Conservation (phyloP, 1,140 invertebrate species). For the Odontomachus brunneus region DNA sequence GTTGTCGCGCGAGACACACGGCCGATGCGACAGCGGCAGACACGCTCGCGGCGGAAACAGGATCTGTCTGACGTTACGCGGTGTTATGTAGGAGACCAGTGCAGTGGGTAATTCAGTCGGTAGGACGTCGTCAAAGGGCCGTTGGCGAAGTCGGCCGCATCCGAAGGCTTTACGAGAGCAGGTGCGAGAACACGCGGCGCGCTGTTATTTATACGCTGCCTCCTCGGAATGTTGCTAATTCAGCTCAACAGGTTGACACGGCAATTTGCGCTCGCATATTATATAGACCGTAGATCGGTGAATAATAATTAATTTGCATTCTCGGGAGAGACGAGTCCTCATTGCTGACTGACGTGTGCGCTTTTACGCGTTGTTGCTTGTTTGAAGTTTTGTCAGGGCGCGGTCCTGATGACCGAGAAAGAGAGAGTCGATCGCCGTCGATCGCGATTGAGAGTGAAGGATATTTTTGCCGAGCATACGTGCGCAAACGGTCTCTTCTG, state of each 20-base stretch:
- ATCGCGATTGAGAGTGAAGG: constrained; percentile 3
- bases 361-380: neutral
- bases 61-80: constrained; percentile 37
- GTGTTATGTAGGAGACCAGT: constrained; percentile 59
- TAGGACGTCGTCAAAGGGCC: constrained; percentile 48
- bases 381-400: constrained; percentile 33
- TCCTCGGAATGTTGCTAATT: constrained; percentile 41
- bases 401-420: neutral
- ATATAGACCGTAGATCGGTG: constrained; percentile 4
- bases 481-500: neutral
- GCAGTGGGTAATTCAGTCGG: constrained; percentile 60
- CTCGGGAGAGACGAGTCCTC: neutral
- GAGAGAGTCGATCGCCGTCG: neutral
- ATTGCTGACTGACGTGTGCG: neutral
- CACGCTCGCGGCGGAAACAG: constrained; percentile 42
- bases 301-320: constrained; percentile 55
- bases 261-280: constrained; percentile 45
- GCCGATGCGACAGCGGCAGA: neutral
- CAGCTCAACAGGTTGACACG: constrained; percentile 37
- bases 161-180: constrained; percentile 36
- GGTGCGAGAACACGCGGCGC: constrained; percentile 28
- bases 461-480: neutral
- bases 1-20: constrained; percentile 4
- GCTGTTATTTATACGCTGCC: constrained; percentile 40
- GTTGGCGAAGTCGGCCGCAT: neutral